These are phyloP conservation scores for Barbus barbus DNA, from an alignment of 2,113 vertebrate species.

Conservation along the genomic window DNA sequence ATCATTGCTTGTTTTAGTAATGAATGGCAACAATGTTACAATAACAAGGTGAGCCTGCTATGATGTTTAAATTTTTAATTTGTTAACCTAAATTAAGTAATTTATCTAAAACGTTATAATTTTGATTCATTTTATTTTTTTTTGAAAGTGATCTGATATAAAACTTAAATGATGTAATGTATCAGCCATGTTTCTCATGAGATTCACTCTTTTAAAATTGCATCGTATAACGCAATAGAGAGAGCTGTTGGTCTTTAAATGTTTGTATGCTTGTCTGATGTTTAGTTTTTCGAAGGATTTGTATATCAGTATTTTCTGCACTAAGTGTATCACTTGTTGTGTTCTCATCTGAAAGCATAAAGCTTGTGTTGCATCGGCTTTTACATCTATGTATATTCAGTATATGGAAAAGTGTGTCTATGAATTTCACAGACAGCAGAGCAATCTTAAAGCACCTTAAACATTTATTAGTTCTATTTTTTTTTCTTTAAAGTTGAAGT, in stretches of 20 bases:
- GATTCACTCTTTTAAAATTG: not conserved
- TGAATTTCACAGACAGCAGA: slow-evolving; percentile 62
- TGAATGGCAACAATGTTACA: not conserved
- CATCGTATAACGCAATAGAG: not conserved
- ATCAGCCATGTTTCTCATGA: not conserved
- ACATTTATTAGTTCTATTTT: slow-evolving; percentile 61
- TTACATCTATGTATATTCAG: slow-evolving; percentile 37
- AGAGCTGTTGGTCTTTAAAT: slow-evolving; percentile 20
- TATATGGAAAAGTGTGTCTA: slow-evolving; percentile 42
- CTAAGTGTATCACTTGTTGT: slow-evolving; percentile 23
- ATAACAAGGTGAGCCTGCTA: not conserved
- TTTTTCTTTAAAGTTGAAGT: slow-evolving; percentile 48
- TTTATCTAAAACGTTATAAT: slow-evolving; percentile 1
- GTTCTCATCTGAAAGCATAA: slow-evolving; percentile 25
- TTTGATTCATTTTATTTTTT: not conserved
- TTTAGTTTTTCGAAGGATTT: slow-evolving; percentile 3
- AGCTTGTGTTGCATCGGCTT: slow-evolving; percentile 25
- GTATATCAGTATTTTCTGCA: slow-evolving; percentile 30
- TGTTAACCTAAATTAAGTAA: slow-evolving; percentile 13
- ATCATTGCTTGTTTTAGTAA: not conserved
- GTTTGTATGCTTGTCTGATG: not conserved
- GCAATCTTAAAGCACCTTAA: slow-evolving; percentile 82
- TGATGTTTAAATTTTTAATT: slow-evolving; percentile 2
- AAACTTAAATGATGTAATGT: not conserved
- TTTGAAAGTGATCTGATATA: not conserved